Evolutionary conservation across 2,888 invertebrate genomes (phyloP).

Genomic region (Frankliniella intonsa): DNA sequence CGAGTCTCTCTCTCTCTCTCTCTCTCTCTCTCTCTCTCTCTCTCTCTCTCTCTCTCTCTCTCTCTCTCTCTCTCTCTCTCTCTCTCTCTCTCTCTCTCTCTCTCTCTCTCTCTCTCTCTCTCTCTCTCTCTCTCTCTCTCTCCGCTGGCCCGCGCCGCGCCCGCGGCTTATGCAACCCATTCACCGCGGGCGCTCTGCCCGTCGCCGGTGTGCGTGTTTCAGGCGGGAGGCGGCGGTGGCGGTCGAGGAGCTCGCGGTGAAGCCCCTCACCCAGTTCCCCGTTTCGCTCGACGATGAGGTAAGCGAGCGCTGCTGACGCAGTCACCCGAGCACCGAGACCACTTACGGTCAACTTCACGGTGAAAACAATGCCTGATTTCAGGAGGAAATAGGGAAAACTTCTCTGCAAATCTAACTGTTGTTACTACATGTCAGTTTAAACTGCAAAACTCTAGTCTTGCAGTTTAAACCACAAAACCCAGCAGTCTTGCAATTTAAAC

Average conservation of each 20-base stretch:
- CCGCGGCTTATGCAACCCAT: not conserved
- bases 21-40: slow-evolving; percentile 18
- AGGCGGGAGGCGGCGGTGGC: slow-evolving; percentile 68
- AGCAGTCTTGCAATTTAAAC: too few species aligned
- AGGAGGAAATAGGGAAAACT: too few species aligned
- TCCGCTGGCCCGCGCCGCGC: not conserved
- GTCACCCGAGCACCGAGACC: not conserved
- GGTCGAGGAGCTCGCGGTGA: slow-evolving; percentile 79
- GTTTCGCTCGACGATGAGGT: slow-evolving; percentile 79
- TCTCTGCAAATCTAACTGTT: too few species aligned
- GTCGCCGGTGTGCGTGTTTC: slow-evolving; percentile 43
- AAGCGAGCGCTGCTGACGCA: slow-evolving; percentile 42
- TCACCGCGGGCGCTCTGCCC: slow-evolving; percentile 27
- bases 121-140: not conserved
- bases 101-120: not conserved
- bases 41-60: slow-evolving; percentile 27
- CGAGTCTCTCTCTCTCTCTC: not conserved
- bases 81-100: slow-evolving; percentile 11
- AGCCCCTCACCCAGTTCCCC: slow-evolving; percentile 81
- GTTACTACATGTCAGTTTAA: too few species aligned
- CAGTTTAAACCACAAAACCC: too few species aligned
- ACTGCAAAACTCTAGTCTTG: too few species aligned
- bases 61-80: slow-evolving; percentile 19
- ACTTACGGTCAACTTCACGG: slow-evolving; percentile 18
- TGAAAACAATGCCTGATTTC: too few species aligned